Evolutionary conservation across 2,888 invertebrate genomes (phyloP), one percentile per base, ranked within the genome.

Genomic region (Salticus scenicus): DNA sequence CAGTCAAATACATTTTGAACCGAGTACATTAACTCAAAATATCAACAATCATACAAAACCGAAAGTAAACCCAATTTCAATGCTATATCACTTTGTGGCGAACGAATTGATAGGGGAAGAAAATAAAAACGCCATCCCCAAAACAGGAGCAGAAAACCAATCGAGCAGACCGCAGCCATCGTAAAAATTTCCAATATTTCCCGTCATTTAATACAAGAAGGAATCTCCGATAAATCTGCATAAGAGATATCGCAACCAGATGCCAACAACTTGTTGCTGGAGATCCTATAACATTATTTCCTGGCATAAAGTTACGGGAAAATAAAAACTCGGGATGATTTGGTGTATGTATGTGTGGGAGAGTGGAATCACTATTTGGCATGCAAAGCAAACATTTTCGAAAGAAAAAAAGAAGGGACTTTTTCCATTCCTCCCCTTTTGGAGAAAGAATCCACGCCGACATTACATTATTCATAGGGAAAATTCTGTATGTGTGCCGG

Each of bases 1-100:
- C 81, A 75, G 74, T 81, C 74, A 81, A 81, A 81, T 81, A 27
- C 81, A 81, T 81, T 75, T 81, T 81, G 70, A 75, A 75, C 74
- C 75, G 51, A 57, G 57, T 57, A 20, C 57, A 57, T 57, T 57
- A 57, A 57, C 57, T 57, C 57, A 51, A 70, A 41, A 41, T 12
- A 57, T n/a, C 57, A 57, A 57, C 57, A 20, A 57, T 57, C 57
- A 57, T 57, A 57, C 24, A 57, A 57, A 37, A 37, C n/a, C 24
- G 4, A 20, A 57, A 57, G 24, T 57, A 57, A 57, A 57, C 17
- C 57, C 57, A 57, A 57, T 57, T 57, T 24, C 57, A 24, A 57
- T 57, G 57, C 24, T 47, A 14, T 37, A 37, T 37, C 17, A 47
- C 42, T 47, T 17, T 17, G 14, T 24, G 57, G 57, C 57, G 57